phyloP scores from a whole-genome alignment of 2,113 vertebrate species.

The Capra hircus region DNA sequence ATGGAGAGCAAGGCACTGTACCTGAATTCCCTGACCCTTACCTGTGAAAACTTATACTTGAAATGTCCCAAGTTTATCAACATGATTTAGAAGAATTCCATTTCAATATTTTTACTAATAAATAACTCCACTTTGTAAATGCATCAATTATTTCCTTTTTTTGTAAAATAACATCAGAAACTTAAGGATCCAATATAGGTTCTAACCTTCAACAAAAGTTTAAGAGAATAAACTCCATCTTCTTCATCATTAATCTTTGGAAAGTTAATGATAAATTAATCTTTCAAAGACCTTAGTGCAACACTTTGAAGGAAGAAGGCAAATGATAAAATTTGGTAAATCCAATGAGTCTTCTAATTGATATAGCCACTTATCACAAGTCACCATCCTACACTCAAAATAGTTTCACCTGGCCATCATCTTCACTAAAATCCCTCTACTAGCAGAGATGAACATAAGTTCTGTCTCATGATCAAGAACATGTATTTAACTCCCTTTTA shows the following conservation, averaged over 20 bases:
- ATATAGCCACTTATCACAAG: slow-evolving; percentile 16
- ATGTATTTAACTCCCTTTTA: background rate
- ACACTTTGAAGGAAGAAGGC: background rate
- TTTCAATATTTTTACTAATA: background rate
- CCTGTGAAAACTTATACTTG: background rate
- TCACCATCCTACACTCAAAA: background rate
- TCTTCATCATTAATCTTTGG: background rate
- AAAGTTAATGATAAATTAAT: slow-evolving; percentile 14
- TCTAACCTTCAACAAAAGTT: background rate
- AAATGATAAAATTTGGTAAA: slow-evolving; percentile 36
- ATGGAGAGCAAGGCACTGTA: slow-evolving; percentile 33
- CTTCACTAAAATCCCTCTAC: background rate
- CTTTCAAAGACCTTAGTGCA: slow-evolving; percentile 7
- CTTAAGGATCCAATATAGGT: background rate
- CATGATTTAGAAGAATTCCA: background rate
- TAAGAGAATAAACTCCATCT: background rate
- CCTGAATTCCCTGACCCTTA: background rate
- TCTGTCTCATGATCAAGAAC: background rate
- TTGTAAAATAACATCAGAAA: background rate
- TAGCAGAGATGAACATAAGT: background rate
- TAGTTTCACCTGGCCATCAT: background rate
- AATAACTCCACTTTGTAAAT: background rate
- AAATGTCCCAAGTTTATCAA: slow-evolving; percentile 15
- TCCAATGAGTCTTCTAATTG: slow-evolving; percentile 26
- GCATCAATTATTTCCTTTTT: background rate